Base-by-base conservation (phyloP, 2,888 invertebrate species). In the Adelphocoris suturalis region DNA sequence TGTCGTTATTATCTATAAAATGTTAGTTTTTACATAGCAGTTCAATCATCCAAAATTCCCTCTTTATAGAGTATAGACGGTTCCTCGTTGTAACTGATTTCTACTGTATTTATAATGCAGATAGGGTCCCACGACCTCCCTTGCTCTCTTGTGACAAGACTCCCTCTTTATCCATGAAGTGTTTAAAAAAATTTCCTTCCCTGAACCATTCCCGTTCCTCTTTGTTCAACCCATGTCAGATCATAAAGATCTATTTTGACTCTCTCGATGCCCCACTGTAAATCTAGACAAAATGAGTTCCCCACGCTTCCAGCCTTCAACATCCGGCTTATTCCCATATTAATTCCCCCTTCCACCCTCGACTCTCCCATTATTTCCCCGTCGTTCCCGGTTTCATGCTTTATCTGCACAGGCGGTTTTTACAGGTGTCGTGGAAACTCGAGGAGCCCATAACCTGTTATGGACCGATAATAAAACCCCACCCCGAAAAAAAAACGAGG, bases 401-500 rank as follows among this genome's bases (percentile, higher is more conserved):
- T 13, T 19, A 61, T 19, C 68, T 13, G 9, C 23, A n/a, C 9
- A 47, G 11, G 23, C 19, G n/a, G 82, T 48, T 82, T 48, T 46
- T 55, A 52, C 14, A 47, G 48, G 46, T 46, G 48, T 80, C 52
- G 16, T 27, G 47, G 47, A 52, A 48, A 48, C 48, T 23, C n/a
- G 27, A 23, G 12, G 48, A n/a, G 3, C 82, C 19, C 61, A 61
- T 85, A 57, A 55, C 85, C 23, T 16, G 61, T 85, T 85, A 85
- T 85, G 85, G 85, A 57, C 37, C 37, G 37, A 57, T 61, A 85
- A 37, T 55, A 55, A 52, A 82, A 52, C 82, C 23, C 27, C 68
- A 23, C 5, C 19, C 11, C 68, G 68, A 68, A 68, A 23, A n/a
- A n/a, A 37, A 37, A 27, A 61, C 57, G 28, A 55, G 61, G 13